A percentile compares a stretch with the other conserved stretches of the same genome.
Conservation (phyloP, 2,888 invertebrate genomes). For the Tipula vernalis region DNA sequence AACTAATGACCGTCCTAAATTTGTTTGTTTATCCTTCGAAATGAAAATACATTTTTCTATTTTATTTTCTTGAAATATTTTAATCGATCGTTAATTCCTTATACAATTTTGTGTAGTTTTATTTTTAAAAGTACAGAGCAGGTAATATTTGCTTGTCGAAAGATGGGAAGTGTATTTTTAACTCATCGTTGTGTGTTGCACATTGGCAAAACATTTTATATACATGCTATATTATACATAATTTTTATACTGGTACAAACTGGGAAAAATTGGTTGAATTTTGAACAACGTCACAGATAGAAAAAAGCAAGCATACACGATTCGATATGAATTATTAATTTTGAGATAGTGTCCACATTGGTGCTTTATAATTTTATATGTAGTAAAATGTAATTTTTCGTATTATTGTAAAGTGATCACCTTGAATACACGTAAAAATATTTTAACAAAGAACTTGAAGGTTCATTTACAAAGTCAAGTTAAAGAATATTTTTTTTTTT, state of each 20-base stretch:
- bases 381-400: not conserved
- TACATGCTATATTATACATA: no score
- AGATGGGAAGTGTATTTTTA: not conserved
- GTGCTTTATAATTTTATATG: not conserved
- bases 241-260: not conserved
- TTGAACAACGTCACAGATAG: not conserved
- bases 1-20: conserved; percentile 4
- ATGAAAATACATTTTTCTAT: not conserved
- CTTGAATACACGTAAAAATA: not conserved
- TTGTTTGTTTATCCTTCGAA: not conserved
- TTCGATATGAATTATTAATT: not conserved
- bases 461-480: not conserved
- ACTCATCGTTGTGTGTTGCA: not conserved
- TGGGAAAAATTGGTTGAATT: not conserved
- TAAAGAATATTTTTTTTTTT: not conserved
- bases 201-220: not conserved
- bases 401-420: not conserved
- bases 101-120: not conserved
- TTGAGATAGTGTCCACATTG: not conserved
- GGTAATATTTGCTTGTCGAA: not conserved
- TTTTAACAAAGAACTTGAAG: not conserved
- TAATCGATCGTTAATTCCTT: not conserved
- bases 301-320: not conserved
- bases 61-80: not conserved
- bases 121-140: not conserved